A percentile compares a stretch with the other conserved stretches of the same genome.
phyloP scores from a whole-genome alignment of 2,113 vertebrate genomes.

The Fukomys damarensis region DNA sequence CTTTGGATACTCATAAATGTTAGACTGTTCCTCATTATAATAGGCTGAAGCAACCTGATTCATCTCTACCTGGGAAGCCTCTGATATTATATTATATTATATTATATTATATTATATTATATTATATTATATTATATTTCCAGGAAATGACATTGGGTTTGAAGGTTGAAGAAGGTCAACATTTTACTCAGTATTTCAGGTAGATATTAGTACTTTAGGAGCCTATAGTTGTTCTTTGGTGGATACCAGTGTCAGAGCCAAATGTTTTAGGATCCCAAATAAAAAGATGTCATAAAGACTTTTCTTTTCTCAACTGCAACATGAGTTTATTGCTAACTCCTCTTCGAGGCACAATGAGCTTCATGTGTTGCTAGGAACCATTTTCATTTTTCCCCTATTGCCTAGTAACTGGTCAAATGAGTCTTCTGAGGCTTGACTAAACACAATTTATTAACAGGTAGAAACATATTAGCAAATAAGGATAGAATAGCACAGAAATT shows the following conservation, averaged over 20 bases:
- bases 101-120: neutral
- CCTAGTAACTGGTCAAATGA: neutral
- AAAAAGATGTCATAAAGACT: neutral
- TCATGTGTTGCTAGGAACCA: neutral
- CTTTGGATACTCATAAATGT: neutral
- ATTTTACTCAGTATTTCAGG: neutral
- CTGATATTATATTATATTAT: no score
- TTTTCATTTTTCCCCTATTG: neutral
- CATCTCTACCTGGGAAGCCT: neutral
- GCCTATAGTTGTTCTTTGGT: neutral
- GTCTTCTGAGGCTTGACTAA: neutral
- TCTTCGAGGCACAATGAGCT: neutral
- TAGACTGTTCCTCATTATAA: neutral
- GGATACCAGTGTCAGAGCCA: neutral
- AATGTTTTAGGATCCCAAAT: neutral
- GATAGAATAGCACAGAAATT: neutral
- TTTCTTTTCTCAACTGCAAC: neutral
- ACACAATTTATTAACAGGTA: neutral
- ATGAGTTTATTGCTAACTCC: neutral
- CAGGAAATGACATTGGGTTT: neutral
- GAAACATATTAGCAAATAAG: neutral
- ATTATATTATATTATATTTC: neutral
- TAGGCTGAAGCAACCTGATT: neutral
- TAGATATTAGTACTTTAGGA: neutral
- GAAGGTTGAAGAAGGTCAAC: neutral